Evolutionary conservation across 2,888 invertebrate genomes (phyloP), one percentile per base, ranked within the genome.

Genomic region (Cancer borealis): DNA sequence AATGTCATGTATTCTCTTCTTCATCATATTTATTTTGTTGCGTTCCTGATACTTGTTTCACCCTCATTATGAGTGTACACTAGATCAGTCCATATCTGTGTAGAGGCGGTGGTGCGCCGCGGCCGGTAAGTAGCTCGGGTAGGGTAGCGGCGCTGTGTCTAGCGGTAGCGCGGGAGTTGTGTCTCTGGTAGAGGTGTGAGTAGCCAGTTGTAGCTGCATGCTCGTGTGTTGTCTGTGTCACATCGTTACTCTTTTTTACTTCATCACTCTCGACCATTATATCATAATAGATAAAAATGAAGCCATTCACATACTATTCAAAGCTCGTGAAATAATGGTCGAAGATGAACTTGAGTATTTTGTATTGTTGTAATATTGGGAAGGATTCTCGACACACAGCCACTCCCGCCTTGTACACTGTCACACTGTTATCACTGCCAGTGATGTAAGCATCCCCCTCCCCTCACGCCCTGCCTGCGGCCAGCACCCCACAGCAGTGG

Each of bases 351-450:
- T 39, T 84, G 84, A 84, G 84, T 84, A 30, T 84, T 84, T 84
- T 84, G 84, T 84, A 84, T 84, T 84, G 84, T 84, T 84, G 84
- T 84, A 84, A 39, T 84, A 84, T 84, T 84, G 84, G 84, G 84
- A 84, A 84, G 84, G 84, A 84, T 84, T 84, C 84, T 84, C 84
- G 84, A 84, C 84, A 84, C 84, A 84, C 84, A 84, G 26, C 84
- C 84, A 84, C 84, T 84, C 30, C 84, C 84, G 84, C 84, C 84
- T 84, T 84, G 84, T 84, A 84, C 84, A 84, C 84, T 84, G 84
- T 84, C 39, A 84, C 39, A 84, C 84, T 84, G 30, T 84, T 30
- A 84, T 39, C 84, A 39, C 84, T 84, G 84, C 84, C 84, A 84
- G 84, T 84, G 84, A 84, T 84, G 84, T 84, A 84, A 84, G 84